A percentile compares a stretch with the other conserved stretches of the same genome.
Evolutionary conservation across 2,113 vertebrate species (phyloP).

Genomic region (Channa argus): DNA sequence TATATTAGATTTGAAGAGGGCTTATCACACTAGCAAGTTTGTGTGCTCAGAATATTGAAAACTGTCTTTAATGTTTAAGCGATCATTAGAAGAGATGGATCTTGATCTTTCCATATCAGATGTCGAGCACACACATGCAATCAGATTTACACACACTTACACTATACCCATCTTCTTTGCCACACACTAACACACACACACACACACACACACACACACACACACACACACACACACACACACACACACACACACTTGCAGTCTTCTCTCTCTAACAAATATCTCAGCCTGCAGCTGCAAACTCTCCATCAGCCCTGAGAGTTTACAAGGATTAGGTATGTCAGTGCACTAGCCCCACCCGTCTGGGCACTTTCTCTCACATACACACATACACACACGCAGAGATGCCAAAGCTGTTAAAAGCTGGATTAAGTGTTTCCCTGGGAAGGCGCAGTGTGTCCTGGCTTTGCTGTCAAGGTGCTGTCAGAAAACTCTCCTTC

Average conservation of each 20-base stretch:
- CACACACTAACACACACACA: slow-evolving; percentile 16
- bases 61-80: slow-evolving; percentile 40
- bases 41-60: slow-evolving; percentile 56
- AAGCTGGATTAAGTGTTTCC: slow-evolving; percentile 77
- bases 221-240: slow-evolving; percentile 21
- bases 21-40: slow-evolving; percentile 36
- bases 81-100: slow-evolving; percentile 44
- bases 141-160: background rate
- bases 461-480: slow-evolving; percentile 68
- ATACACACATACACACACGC: slow-evolving; percentile 40
- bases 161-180: background rate
- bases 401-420: slow-evolving; percentile 76
- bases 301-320: slow-evolving; percentile 69
- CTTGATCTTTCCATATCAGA: slow-evolving; percentile 21
- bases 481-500: slow-evolving; percentile 60
- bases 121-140: background rate
- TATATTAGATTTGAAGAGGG: slow-evolving; percentile 53
- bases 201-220: background rate
- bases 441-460: slow-evolving; percentile 61
- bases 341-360: slow-evolving; percentile 59
- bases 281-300: slow-evolving; percentile 74
- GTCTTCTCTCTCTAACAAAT: slow-evolving; percentile 41
- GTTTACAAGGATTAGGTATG: slow-evolving; percentile 77
- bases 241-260: slow-evolving; percentile 9
- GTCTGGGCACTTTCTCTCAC: slow-evolving; percentile 41